phyloP scores from a whole-genome alignment of 2,888 invertebrate species.

The Pachymerium ferrugineum region DNA sequence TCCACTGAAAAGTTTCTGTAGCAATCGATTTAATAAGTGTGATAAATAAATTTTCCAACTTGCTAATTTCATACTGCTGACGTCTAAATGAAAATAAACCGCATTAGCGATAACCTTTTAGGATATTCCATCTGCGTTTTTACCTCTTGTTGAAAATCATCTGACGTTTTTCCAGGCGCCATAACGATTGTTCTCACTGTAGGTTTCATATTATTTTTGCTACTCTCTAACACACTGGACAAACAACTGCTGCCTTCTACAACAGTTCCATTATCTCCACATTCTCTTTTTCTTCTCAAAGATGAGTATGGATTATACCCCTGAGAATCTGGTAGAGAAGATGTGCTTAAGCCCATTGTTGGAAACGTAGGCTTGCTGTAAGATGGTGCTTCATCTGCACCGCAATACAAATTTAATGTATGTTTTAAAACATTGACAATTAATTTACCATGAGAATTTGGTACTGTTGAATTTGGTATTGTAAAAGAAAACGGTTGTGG shows the following conservation, averaged over 20 bases:
- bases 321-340: not conserved
- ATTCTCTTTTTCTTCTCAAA: not conserved
- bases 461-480: conserved; percentile 1
- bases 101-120: not conserved
- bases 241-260: not conserved
- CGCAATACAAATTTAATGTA: not conserved
- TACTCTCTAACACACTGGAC: not conserved
- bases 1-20: too few relatives aligned
- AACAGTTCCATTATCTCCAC: not conserved
- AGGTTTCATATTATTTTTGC: not conserved
- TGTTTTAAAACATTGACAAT: not conserved
- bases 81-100: not conserved
- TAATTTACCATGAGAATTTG: not conserved
- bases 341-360: not conserved
- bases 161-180: not conserved
- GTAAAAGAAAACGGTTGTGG: conserved; percentile 23
- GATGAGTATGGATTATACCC: not conserved
- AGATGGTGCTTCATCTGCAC: not conserved
- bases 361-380: conserved; percentile 21
- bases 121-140: too few relatives aligned
- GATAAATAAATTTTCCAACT: too few relatives aligned
- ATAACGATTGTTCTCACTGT: not conserved
- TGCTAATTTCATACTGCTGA: not conserved
- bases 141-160: not conserved
- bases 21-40: too few relatives aligned